Evolutionary conservation across 1,140 invertebrate genomes (phyloP).

Genomic region (Nephotettix cincticeps): DNA sequence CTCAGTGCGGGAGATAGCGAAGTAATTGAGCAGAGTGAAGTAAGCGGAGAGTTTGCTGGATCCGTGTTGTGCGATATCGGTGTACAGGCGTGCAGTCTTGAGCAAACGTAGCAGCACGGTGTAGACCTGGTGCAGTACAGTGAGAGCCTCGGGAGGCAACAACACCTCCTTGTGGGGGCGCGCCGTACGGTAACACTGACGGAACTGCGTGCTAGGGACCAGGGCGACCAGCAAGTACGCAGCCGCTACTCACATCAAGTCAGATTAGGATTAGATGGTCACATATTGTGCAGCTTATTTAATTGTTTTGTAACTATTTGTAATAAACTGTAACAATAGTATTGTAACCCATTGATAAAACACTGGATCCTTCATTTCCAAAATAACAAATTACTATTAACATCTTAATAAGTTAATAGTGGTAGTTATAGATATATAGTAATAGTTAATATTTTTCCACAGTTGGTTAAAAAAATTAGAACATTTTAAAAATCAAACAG

Average conservation of each 20-base stretch:
- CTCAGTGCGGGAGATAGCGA: conserved; percentile 83
- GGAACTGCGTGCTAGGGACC: conserved; percentile 84
- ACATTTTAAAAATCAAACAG: background rate
- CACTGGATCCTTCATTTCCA: no score
- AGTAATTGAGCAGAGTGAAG: conserved; percentile 87
- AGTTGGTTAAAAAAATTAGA: background rate
- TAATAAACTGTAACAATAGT: no score
- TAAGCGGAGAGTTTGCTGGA: conserved; percentile 90
- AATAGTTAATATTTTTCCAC: background rate
- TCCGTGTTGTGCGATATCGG: conserved; percentile 79
- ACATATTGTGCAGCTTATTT: no score
- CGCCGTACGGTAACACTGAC: conserved; percentile 75
- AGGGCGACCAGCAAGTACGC: conserved; percentile 83
- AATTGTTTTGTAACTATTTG: no score
- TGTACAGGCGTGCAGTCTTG: conserved; percentile 79
- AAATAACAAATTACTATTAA: no score
- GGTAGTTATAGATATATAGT: no score
- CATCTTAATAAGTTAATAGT: no score
- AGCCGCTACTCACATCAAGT: conserved; percentile 61
- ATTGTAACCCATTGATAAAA: no score
- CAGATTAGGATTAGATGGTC: no score
- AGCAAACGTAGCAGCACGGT: conserved; percentile 74
- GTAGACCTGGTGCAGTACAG: conserved; percentile 73
- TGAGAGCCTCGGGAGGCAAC: conserved; percentile 67
- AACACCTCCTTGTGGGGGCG: conserved; percentile 54